Base-by-base conservation (phyloP, 2,888 invertebrate genomes). In the Melanostoma mellinum region DNA sequence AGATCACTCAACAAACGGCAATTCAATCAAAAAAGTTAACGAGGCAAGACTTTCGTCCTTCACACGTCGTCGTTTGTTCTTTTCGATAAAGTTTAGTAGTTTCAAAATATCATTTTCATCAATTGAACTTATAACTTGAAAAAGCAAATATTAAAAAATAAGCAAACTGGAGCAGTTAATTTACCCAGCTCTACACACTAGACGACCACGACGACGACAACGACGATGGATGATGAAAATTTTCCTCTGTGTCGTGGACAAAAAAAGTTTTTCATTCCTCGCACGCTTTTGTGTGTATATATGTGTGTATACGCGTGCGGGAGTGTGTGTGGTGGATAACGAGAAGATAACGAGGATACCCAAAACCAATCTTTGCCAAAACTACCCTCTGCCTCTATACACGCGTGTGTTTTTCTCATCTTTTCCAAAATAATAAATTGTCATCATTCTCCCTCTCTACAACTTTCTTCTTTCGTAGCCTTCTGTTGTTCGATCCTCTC, bases 111-210 rank as follows among this genome's bases (percentile, higher is more conserved):
- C n/a, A n/a, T 20, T 20, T 20, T 20, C 20, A 20, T 20, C 20
- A 1, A 20, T 46, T 46, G 35, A 60, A 61, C 8, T 30, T 38
- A 32, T 53, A 67, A 67, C 44, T 10, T 55, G 46, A 8, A 20
- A 69, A 74, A 46, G 61, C 74, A 79, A 79, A 74, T 74, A 38
- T 6, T 30, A 55, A 72, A 78, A 61, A 78, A 68, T 38, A 69
- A 74, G 61, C 56, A 61, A 79, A 56, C 55, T 74, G 67, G 74
- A 80, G 69, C 75, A 75, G 58, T 75, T 52, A 80, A 75, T 80
- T 71, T 80, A 80, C 75, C 80, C 69, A 80, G 75, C 80, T 71
- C 69, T 71, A 75, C 80, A 80, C 80, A 80, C 80, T 80, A 75
- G 75, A 80, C 80, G 71, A 80, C 80, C 71, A 80, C 80, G 63